Base-by-base conservation (phyloP, 2,113 vertebrate species). In the Piprites chloris region DNA sequence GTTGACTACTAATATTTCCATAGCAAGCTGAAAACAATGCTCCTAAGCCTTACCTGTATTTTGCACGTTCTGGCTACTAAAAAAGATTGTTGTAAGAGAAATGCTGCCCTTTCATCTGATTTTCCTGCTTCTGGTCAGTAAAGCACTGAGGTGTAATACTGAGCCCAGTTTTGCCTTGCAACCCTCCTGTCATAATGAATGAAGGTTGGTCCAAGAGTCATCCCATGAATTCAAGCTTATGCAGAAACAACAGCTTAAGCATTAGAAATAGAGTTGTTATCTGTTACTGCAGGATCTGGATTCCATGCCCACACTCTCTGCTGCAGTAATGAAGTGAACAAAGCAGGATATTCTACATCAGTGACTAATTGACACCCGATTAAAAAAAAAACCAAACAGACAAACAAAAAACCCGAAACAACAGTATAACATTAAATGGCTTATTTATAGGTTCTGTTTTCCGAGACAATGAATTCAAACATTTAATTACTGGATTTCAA, bases 381-480 rank as follows among this genome's bases (percentile, higher is more conserved):
- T 41, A 67, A 95, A 95, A 85, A 78, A 96, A 93, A 85, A 21
- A 77, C n/a, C n/a, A 75, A 26, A 3, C n/a, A n/a, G n/a, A 6
- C 56, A 93, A 24, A 61, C 37, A 92, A 21, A 46, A 50, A 14
- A 46, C 50, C n/a, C n/a, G n/a, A 11, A 79, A 78, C 26, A 3
- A 9, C 52, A 93, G 35, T 50, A 85, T 77, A 92, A 83, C 65
- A 92, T 76, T 71, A 68, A 65, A 83, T 50, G 30, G 44, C 27
- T 96, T 96, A 95, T 93, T 86, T 96, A 76, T 77, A 89, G 26
- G 42, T 55, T 88, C 52, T 76, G 33, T 96, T 95, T 96, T 96
- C 89, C 93, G 69, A 96, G 86, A 92, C 77, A 97, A 96, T 95
- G 73, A 98, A 98, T 95, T 91, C 93, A 97, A 97, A 95, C 52